Base-by-base conservation (phyloP, 2,888 invertebrate genomes). In the Trilocha varians region DNA sequence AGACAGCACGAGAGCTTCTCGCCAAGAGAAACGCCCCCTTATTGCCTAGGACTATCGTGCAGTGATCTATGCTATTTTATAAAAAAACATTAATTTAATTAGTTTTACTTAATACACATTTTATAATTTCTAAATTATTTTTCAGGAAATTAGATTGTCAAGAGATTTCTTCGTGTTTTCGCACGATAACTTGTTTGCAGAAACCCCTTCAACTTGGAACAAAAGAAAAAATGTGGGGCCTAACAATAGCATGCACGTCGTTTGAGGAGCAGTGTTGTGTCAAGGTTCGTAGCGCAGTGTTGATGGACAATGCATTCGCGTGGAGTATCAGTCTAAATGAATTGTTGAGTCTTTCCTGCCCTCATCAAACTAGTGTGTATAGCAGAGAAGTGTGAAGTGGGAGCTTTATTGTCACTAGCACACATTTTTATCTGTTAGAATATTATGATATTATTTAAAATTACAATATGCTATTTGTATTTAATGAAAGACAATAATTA, bases 241-340 rank as follows among this genome's bases (percentile, higher is more conserved):
- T 50, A 56, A 61, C 62, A 63, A 64, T 61, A 58, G 59, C 50
- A 34, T 41, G 56, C 52, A 62, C 57, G 54, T 56, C 52, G 57
- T 60, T 59, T 60, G 53, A 42, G 49, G 53, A 48, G 45, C 49
- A 46, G 49, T 48, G 51, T 49, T 38, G 44, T 58, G 57, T 60
- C 61, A 59, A 59, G 59, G 56, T 62, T 49, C 43, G 42, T 34
- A 49, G 43, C 48, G 39, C 45, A 33, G 43, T 39, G 41, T 38
- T 38, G 38, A 38, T 34, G 38, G 38, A 34, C 16, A 34, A 39
- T 39, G 34, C 35, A 34, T 40, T 25, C 25, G 25, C 11, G 25
- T 25, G 25, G 11, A 25, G 25, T 25, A 25, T 6, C 25, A 9
- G 6, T 25, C 14, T 17, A 33, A 13, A 18, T 34, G 17, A 39